Base-by-base conservation (phyloP, 2,797 vertebrate genomes). In the Myotis vivesi region DNA sequence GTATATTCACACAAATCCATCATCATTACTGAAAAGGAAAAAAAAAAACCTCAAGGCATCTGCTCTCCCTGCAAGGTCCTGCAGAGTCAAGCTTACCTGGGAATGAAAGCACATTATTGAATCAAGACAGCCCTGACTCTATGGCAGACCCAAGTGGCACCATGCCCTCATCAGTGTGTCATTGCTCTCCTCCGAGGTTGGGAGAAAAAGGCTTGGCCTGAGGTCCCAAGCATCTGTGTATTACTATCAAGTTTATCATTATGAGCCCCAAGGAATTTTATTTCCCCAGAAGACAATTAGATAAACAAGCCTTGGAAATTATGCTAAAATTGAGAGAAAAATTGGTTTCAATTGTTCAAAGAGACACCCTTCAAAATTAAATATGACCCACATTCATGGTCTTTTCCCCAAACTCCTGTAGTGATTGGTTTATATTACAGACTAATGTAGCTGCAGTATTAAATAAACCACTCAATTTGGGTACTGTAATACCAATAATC, bases 401-500 rank as follows among this genome's bases (percentile, higher is more conserved):
- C 68, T 28, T 36, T 88, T 44, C 8, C 62, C 79, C 94, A 93
- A 96, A 95, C 75, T 93, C n/a, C 49, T 79, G 0, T 77, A 92
- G n/a, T 36, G 38, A 12, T 4, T 87, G 66, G 15, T 76, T 81
- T 93, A 87, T 23, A 59, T 33, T 87, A 66, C 90, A 95, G 44
- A 10, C 85, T 64, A 92, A 96, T 19, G 64, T 89, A 85, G 64
- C 81, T 20, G 15, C 11, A 92, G 94, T 82, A 90, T 85, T 93
- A 92, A 96, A 36, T 85, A 95, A 97, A 95, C 55, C 72, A 81
- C 69, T 46, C 25, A 51, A 6, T 16, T 79, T 85, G 95, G 64
- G 62, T 0, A 68, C 66, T 81, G 46, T 66, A 96, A 51, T 88
- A 96, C 62, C 41, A 73, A 69, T 96, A 97, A 98, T 97, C 94